phyloP scores from a whole-genome alignment of 2,888 invertebrate species.

The Eilema sororculum region DNA sequence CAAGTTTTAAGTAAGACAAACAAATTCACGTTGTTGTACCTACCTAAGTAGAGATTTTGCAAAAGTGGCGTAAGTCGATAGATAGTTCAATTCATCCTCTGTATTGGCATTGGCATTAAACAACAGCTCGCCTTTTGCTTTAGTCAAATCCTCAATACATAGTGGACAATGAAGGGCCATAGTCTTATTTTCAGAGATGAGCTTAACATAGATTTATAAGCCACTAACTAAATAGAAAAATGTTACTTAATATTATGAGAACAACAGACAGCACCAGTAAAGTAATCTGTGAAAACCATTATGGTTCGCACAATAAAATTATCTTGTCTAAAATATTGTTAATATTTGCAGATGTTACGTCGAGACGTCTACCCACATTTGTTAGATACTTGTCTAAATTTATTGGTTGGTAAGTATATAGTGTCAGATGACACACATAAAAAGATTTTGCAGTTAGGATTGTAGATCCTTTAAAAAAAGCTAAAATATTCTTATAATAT shows the following conservation, averaged over 20 bases:
- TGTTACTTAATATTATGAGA: constrained; percentile 3
- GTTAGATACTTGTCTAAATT: constrained; percentile 14
- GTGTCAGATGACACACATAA: not conserved
- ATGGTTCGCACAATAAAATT: constrained; percentile 20
- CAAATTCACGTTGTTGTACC: too few relatives aligned
- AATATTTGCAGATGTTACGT: constrained; percentile 34
- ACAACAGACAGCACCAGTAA: constrained; percentile 13
- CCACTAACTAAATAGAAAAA: not conserved
- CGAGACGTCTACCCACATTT: constrained; percentile 16
- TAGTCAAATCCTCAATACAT: not conserved
- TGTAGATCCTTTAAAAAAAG: not conserved
- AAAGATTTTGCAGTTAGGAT: not conserved
- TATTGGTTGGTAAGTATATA: constrained; percentile 13
- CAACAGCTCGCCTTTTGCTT: not conserved
- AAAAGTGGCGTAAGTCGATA: too few relatives aligned
- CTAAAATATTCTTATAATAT: not conserved
- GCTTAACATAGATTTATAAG: not conserved
- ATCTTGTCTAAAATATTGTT: constrained; percentile 20
- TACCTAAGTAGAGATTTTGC: too few relatives aligned
- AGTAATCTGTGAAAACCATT: constrained; percentile 36
- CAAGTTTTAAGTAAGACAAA: too few relatives aligned
- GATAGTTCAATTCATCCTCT: not conserved
- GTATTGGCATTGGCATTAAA: too few relatives aligned
- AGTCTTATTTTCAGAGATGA: not conserved
- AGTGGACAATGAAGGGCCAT: too few relatives aligned